Evolutionary conservation across 2,888 invertebrate genomes (phyloP).

Genomic region (Tinea semifulvella): DNA sequence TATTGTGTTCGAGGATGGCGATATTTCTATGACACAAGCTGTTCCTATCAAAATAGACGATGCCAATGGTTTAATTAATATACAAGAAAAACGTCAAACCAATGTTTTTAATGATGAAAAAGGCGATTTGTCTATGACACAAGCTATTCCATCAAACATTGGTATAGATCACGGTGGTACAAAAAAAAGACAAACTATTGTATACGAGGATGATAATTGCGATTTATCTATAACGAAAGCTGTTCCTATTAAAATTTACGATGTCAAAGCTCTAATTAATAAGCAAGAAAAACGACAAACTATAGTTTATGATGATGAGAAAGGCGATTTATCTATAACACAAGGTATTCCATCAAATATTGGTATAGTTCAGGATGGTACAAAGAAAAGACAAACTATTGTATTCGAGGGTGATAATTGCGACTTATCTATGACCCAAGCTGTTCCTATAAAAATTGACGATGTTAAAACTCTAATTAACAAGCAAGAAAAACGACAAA

Average conservation of each 20-base stretch:
- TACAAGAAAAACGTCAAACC: slow-evolving; percentile 21
- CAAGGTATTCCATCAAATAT: slow-evolving; percentile 23
- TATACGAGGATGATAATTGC: slow-evolving; percentile 13
- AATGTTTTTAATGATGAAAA: slow-evolving; percentile 23
- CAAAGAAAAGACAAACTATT: slow-evolving; percentile 21
- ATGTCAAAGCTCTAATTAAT: too few relatives aligned
- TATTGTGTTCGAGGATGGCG: slow-evolving; percentile 24
- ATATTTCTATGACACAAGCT: slow-evolving; percentile 23
- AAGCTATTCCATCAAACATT: slow-evolving; percentile 20
- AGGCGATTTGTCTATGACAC: slow-evolving; percentile 25
- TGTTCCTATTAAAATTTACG: slow-evolving; percentile 15
- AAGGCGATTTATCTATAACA: slow-evolving; percentile 28
- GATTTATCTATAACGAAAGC: slow-evolving; percentile 25
- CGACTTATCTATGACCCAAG: slow-evolving; percentile 30
- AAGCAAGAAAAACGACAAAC: slow-evolving; percentile 20
- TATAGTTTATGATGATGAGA: slow-evolving; percentile 21
- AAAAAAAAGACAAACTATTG: neutral
- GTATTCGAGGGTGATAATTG: slow-evolving; percentile 21
- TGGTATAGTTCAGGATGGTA: too few relatives aligned
- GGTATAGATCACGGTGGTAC: neutral
- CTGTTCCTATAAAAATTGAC: slow-evolving; percentile 23
- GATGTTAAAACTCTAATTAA: slow-evolving; percentile 9
- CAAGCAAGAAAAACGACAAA: slow-evolving; percentile 20
- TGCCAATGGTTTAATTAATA: slow-evolving; percentile 17
- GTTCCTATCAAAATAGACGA: slow-evolving; percentile 24